Evolutionary conservation across 2,113 vertebrate species (phyloP).

Genomic region (Okapia johnstoni): DNA sequence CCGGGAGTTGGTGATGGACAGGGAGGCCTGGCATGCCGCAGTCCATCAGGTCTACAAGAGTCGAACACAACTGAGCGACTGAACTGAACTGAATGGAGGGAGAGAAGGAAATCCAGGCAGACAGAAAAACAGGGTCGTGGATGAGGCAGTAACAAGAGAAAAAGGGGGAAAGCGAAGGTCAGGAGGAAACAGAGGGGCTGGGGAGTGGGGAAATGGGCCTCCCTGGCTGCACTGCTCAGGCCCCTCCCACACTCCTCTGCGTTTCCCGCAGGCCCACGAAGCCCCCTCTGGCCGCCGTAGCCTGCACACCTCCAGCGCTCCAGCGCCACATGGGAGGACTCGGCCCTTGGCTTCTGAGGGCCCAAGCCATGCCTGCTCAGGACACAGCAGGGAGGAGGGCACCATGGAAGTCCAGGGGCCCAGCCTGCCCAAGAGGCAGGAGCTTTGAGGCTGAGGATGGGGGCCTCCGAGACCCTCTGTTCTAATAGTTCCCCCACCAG

Average conservation of each 20-base stretch:
- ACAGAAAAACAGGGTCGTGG: neutral
- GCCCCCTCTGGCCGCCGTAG: neutral
- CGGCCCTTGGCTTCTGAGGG: neutral
- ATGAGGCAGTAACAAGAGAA: neutral
- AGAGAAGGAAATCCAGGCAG: neutral
- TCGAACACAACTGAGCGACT: neutral
- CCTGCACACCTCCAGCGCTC: neutral
- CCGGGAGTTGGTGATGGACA: neutral
- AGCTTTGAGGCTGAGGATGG: neutral
- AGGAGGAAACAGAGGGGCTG: neutral
- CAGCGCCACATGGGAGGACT: neutral
- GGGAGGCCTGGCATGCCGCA: neutral
- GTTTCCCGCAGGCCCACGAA: fast-evolving
- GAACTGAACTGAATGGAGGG: neutral
- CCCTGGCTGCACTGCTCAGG: neutral
- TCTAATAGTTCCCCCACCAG: neutral
- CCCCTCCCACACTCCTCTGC: neutral
- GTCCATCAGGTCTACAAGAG: neutral
- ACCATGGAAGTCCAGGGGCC: too few relatives aligned
- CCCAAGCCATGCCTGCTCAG: fast-evolving
- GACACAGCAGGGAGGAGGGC: neutral
- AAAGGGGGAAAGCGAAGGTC: neutral
- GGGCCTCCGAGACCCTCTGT: neutral
- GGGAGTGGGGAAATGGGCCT: neutral
- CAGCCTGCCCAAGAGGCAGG: neutral